A percentile compares a stretch with the other conserved stretches of the same genome.
Evolutionary conservation across 1,140 invertebrate genomes (phyloP).

Genomic region (Phenacoccus solenopsis): DNA sequence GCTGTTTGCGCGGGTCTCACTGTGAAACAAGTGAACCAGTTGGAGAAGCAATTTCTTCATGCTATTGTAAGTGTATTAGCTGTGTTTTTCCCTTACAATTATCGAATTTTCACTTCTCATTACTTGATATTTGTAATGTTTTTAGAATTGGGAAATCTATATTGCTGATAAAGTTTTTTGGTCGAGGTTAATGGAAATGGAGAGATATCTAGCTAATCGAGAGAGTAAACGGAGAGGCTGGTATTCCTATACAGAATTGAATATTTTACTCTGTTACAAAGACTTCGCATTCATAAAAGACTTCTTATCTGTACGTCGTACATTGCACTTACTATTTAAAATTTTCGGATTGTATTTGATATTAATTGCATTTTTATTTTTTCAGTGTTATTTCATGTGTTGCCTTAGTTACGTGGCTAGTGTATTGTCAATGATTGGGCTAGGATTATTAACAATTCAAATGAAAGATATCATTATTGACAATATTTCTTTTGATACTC

Average conservation of each 20-base stretch:
- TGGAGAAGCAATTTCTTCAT: slow-evolving; percentile 76
- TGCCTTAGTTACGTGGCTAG: slow-evolving; percentile 57
- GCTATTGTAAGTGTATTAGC: slow-evolving; percentile 63
- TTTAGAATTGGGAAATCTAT: slow-evolving; percentile 71
- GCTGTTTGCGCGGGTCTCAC: slow-evolving; percentile 63
- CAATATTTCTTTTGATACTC: background rate
- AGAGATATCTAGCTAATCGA: slow-evolving; percentile 51
- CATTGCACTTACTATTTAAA: background rate
- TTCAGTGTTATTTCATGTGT: slow-evolving; percentile 47
- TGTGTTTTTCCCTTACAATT: slow-evolving; percentile 12
- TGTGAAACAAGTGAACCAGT: slow-evolving; percentile 57
- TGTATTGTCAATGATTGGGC: slow-evolving; percentile 54
- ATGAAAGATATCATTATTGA: slow-evolving; percentile 29
- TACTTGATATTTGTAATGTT: slow-evolving; percentile 29
- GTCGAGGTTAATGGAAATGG: slow-evolving; percentile 49
- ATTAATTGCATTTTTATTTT: slow-evolving; percentile 30
- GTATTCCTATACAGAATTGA: slow-evolving; percentile 74
- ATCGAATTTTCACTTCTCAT: background rate
- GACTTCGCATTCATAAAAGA: slow-evolving; percentile 32
- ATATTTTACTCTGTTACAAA: slow-evolving; percentile 43
- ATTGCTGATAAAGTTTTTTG: slow-evolving; percentile 58
- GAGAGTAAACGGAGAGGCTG: slow-evolving; percentile 62
- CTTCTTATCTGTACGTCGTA: background rate
- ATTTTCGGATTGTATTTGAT: slow-evolving; percentile 44
- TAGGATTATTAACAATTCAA: slow-evolving; percentile 47